Conservation (phyloP, 2,797 vertebrate species). For the Aphelocoma californica region DNA sequence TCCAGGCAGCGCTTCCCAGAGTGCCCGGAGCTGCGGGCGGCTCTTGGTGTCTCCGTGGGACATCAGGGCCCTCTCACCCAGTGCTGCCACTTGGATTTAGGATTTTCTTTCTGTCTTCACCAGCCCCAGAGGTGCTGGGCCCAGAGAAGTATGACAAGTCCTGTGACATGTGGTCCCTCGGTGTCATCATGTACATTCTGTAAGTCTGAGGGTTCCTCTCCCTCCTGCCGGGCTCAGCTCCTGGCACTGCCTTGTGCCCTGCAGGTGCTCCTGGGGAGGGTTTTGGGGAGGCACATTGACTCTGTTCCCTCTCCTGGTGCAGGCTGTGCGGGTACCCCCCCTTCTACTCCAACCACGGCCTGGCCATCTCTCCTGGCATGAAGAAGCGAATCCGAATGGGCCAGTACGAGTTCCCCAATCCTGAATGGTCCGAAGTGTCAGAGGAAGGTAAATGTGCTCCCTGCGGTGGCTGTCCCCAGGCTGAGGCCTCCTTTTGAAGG, state of each 20-base stretch:
- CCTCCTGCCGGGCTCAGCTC: accelerated
- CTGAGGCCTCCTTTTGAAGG: background rate
- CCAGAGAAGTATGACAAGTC: conserved; percentile 99
- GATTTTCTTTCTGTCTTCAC: background rate
- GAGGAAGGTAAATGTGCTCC: conserved; percentile 84
- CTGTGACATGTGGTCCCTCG: conserved; percentile 99
- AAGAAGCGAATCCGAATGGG: conserved; percentile 95
- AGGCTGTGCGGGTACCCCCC: conserved; percentile 97
- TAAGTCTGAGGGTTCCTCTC: conserved; percentile 73
- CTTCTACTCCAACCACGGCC: conserved; percentile 96
- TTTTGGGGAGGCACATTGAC: accelerated
- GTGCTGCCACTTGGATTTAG: background rate
- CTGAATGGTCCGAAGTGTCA: conserved; percentile 95
- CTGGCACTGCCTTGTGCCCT: background rate
- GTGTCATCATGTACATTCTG: conserved; percentile 99
- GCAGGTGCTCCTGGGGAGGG: background rate
- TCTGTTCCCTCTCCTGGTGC: background rate
- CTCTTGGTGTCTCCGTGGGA: accelerated
- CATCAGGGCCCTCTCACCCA: accelerated
- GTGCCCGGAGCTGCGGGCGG: accelerated
- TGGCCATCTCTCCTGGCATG: conserved; percentile 98
- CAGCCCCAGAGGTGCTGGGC: conserved; percentile 95
- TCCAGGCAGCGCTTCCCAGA: accelerated
- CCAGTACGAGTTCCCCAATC: conserved; percentile 95
- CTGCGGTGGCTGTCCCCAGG: accelerated